Evolutionary conservation across 2,113 vertebrate genomes (phyloP).

Genomic region (Ancistrus triradiatus): DNA sequence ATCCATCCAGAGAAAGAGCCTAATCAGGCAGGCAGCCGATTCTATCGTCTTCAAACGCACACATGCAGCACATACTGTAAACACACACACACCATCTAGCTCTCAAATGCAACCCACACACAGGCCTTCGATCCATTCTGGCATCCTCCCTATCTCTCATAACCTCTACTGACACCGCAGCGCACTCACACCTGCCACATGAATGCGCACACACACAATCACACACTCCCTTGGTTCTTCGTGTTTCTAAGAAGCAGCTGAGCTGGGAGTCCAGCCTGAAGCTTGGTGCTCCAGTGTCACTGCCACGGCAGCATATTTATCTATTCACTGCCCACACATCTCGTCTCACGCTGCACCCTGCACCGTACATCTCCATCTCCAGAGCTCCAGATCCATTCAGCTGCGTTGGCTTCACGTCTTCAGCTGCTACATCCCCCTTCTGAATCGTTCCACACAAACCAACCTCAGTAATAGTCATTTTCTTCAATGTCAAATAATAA

Average conservation of each 20-base stretch:
- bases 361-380: neutral
- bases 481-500: slow-evolving; percentile 11
- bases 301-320: slow-evolving; percentile 16
- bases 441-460: neutral
- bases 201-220: neutral
- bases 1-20: slow-evolving; percentile 18
- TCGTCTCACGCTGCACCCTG: neutral
- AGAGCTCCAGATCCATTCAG: neutral
- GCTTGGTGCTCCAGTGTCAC: slow-evolving; percentile 35
- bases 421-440: neutral
- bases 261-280: slow-evolving; percentile 31
- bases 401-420: neutral
- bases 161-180: slow-evolving; percentile 24
- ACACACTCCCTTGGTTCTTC: slow-evolving; percentile 1
- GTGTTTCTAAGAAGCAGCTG: slow-evolving; percentile 22
- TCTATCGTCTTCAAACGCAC: slow-evolving; percentile 8
- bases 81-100: slow-evolving; percentile 5
- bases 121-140: slow-evolving; percentile 13
- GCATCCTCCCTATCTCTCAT: slow-evolving; percentile 19
- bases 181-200: neutral
- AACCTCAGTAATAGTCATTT: neutral
- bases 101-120: slow-evolving; percentile 22
- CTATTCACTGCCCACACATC: slow-evolving; percentile 33
- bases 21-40: slow-evolving; percentile 19
- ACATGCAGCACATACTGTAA: slow-evolving; percentile 2